Evolutionary conservation across 2,888 invertebrate species (phyloP).

Genomic region (Allophyes oxyacanthae): DNA sequence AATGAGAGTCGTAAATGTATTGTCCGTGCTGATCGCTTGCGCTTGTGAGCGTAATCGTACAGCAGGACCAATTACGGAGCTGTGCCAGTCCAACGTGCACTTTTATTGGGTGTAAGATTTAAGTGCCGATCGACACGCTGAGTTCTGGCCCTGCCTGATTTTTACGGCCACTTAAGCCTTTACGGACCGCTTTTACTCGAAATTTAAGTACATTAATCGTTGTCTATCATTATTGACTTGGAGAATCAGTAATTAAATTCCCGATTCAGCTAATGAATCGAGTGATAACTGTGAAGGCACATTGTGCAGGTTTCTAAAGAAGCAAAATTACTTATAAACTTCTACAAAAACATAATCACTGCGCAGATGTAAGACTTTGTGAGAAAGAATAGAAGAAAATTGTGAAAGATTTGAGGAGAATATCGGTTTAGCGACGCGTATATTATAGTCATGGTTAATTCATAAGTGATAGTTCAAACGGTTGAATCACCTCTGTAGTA

Average conservation of each 20-base stretch:
- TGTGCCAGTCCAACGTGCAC: constrained; percentile 78
- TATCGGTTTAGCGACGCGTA: constrained; percentile 3
- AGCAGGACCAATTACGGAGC: constrained; percentile 85
- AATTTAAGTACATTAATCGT: constrained; percentile 55
- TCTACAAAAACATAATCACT: neutral
- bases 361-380: neutral
- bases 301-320: neutral
- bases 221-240: constrained; percentile 57
- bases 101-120: constrained; percentile 89
- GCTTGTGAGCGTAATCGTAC: constrained; percentile 73
- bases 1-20: constrained; percentile 85
- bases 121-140: constrained; percentile 86
- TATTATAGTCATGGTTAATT: constrained; percentile 33
- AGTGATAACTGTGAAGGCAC: constrained; percentile 18
- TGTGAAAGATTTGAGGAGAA: neutral
- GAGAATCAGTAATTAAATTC: constrained; percentile 48
- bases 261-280: constrained; percentile 36
- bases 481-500: constrained; percentile 66
- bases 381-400: neutral
- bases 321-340: constrained; percentile 7
- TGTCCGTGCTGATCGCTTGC: constrained; percentile 72
- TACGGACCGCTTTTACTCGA: constrained; percentile 56
- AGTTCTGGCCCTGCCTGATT: constrained; percentile 78
- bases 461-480: constrained; percentile 29
- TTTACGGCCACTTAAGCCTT: constrained; percentile 80